These are phyloP conservation scores for Pharmacophagus antenor DNA, from an alignment of 2,888 invertebrate species.

Conservation along the genomic window DNA sequence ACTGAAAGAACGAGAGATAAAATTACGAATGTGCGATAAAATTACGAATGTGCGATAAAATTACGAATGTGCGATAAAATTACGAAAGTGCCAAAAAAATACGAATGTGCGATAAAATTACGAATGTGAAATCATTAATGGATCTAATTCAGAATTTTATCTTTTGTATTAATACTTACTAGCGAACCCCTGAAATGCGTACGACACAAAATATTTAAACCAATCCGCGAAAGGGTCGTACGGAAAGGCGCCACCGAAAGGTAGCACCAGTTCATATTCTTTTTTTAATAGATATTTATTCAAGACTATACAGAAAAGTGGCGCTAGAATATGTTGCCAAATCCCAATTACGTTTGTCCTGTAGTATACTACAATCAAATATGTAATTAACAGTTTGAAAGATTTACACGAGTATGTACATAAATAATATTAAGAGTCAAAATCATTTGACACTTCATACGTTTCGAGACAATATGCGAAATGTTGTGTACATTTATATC, in stretches of 20 bases:
- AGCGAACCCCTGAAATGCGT: conserved; percentile 49
- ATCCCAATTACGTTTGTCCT: conserved; percentile 46
- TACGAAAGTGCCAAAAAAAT: too few relatives aligned
- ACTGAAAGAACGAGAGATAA: conserved; percentile 42
- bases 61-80: too few relatives aligned
- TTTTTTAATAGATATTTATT: conserved; percentile 44
- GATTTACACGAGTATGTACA: too few relatives aligned
- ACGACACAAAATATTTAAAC: conserved; percentile 48
- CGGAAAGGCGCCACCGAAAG: conserved; percentile 50
- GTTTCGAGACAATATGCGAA: too few relatives aligned
- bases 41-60: too few relatives aligned
- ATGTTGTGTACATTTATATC: too few relatives aligned
- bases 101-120: too few relatives aligned
- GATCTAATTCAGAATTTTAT: too few relatives aligned
- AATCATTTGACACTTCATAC: too few relatives aligned
- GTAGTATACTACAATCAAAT: conserved; percentile 45
- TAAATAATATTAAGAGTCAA: too few relatives aligned
- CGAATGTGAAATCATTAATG: too few relatives aligned
- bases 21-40: too few relatives aligned
- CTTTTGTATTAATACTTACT: conserved; percentile 45
- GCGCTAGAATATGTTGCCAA: conserved; percentile 46
- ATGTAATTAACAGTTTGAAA: neutral
- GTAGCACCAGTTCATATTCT: conserved; percentile 44
- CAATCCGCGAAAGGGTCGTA: conserved; percentile 48
- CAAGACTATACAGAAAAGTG: conserved; percentile 44